phyloP scores from a whole-genome alignment of 2,888 invertebrate genomes.

The Sminthurinus aureus region DNA sequence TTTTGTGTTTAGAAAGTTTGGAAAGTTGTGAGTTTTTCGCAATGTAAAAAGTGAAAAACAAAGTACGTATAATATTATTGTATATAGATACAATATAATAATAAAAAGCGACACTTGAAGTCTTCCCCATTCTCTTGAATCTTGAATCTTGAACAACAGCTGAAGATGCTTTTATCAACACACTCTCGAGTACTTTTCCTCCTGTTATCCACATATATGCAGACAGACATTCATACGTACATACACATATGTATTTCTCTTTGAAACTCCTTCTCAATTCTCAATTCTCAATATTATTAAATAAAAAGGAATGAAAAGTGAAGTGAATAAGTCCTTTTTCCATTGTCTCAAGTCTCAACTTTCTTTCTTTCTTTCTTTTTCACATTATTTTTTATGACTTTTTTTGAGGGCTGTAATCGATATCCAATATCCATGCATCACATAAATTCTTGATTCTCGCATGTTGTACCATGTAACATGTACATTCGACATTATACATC shows the following conservation, averaged over 20 bases:
- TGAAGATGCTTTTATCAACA: neutral
- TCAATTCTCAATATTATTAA: neutral
- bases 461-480: no score
- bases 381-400: neutral
- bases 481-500: no score
- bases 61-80: no score
- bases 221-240: neutral
- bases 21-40: neutral
- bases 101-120: neutral
- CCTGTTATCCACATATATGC: neutral
- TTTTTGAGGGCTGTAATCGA: no score
- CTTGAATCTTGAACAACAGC: neutral
- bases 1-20: neutral
- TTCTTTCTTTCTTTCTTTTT: neutral
- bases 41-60: neutral
- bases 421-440: no score
- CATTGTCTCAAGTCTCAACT: neutral
- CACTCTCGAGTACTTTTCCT: neutral
- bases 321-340: neutral
- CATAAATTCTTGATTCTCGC: no score
- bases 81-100: neutral
- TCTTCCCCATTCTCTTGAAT: neutral
- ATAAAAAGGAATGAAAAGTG: neutral
- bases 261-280: neutral
- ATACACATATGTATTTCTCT: neutral